These are phyloP conservation scores for Sitodiplosis mosellana DNA, from an alignment of 1,140 invertebrate genomes.

Conservation along the genomic window DNA sequence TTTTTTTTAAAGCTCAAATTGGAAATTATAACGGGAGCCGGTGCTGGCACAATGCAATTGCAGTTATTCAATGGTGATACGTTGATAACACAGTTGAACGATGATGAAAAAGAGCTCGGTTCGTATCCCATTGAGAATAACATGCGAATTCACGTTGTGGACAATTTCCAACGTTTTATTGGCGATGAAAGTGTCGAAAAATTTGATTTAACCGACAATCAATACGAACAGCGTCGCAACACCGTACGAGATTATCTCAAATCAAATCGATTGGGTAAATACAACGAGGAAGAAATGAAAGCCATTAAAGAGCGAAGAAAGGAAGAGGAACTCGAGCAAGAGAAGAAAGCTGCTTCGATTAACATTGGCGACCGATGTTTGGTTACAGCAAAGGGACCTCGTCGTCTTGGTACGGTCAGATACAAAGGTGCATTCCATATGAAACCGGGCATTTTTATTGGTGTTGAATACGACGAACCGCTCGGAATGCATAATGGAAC, in stretches of 20 bases:
- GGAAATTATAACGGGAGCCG: conserved; percentile 76
- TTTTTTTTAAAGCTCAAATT: conserved; percentile 77
- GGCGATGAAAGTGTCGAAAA: conserved; percentile 52
- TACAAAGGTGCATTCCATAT: conserved; percentile 69
- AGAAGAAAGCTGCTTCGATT: conserved; percentile 34
- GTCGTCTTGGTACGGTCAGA: conserved; percentile 56
- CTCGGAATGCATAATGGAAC: conserved; percentile 93
- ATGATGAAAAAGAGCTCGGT: conserved; percentile 60
- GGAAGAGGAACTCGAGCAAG: conserved; percentile 43
- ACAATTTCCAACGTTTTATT: conserved; percentile 59
- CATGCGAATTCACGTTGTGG: conserved; percentile 73
- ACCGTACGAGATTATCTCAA: conserved; percentile 69
- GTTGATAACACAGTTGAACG: conserved; percentile 48
- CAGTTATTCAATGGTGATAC: conserved; percentile 65
- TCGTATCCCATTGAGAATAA: conserved; percentile 75
- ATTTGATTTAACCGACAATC: conserved; percentile 68
- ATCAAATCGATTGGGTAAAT: conserved; percentile 78
- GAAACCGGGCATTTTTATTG: conserved; percentile 74
- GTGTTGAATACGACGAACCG: conserved; percentile 90
- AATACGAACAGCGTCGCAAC: conserved; percentile 69
- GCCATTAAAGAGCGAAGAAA: too few relatives aligned
- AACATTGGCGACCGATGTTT: conserved; percentile 58
- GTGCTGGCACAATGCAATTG: conserved; percentile 59
- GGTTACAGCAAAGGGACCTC: conserved; percentile 50
- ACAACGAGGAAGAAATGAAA: conserved; percentile 66